Conservation (phyloP, 2,888 invertebrate species). For the Pardosa pseudoannulata region DNA sequence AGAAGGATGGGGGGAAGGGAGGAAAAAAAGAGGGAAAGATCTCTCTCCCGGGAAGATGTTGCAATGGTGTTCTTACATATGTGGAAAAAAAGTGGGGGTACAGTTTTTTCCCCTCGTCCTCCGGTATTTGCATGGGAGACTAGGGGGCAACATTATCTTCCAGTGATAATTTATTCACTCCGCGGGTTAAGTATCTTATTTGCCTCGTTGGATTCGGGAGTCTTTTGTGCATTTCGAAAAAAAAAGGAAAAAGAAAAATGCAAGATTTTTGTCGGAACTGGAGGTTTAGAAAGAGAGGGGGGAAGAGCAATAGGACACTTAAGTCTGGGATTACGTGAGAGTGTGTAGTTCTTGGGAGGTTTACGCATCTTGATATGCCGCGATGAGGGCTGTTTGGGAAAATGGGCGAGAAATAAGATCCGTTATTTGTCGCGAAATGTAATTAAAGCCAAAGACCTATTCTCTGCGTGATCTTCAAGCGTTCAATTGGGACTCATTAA, state of each 20-base stretch:
- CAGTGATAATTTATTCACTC: slow-evolving; percentile 70
- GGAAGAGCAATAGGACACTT: slow-evolving; percentile 1
- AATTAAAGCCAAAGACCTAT: too few relatives aligned
- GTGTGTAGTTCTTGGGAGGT: neutral
- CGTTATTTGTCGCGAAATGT: too few relatives aligned
- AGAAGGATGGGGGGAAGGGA: neutral
- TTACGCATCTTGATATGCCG: too few relatives aligned
- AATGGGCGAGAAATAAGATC: too few relatives aligned
- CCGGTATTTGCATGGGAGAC: slow-evolving; percentile 53
- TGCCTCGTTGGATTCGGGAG: slow-evolving; percentile 5
- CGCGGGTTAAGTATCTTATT: slow-evolving; percentile 30
- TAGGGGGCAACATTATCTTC: slow-evolving; percentile 47
- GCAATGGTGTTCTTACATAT: slow-evolving; percentile 32
- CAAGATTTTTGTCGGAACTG: neutral
- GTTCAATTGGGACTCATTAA: too few relatives aligned
- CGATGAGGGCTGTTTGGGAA: too few relatives aligned
- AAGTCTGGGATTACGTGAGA: neutral
- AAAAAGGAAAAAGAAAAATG: too few relatives aligned
- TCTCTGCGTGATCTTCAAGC: too few relatives aligned
- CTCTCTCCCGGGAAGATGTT: slow-evolving; percentile 36
- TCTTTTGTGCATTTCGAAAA: neutral
- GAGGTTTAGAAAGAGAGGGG: neutral
- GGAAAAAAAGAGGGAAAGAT: slow-evolving; percentile 33
- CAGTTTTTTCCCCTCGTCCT: neutral
- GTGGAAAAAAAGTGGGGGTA: slow-evolving; percentile 30